A percentile compares a stretch with the other conserved stretches of the same genome.
These are phyloP conservation scores for Acholoe squamosa DNA, from an alignment of 2,888 invertebrate genomes.

Conservation along the genomic window DNA sequence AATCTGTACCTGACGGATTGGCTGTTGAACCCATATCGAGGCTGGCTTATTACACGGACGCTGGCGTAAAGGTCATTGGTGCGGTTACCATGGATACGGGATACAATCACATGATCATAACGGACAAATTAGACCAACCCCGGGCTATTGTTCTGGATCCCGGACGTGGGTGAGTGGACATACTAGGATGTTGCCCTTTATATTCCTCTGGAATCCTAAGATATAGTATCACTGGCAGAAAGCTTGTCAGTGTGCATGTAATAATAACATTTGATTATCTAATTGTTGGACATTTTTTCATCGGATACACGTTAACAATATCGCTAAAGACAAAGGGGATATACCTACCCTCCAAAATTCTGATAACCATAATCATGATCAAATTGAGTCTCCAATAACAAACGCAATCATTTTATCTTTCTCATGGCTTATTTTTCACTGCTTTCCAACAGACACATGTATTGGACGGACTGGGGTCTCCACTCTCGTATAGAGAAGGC, in stretches of 20 bases:
- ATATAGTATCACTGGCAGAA: too few species aligned
- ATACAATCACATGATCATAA: slow-evolving; percentile 72
- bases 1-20: slow-evolving; percentile 77
- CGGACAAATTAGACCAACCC: slow-evolving; percentile 74
- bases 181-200: too few species aligned
- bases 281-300: too few species aligned
- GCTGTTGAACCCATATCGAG: slow-evolving; percentile 77
- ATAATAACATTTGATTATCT: too few species aligned
- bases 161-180: slow-evolving; percentile 73
- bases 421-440: too few species aligned
- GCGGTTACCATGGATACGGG: slow-evolving; percentile 73
- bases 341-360: too few species aligned
- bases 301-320: too few species aligned
- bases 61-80: slow-evolving; percentile 75
- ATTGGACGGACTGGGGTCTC: slow-evolving; percentile 92
- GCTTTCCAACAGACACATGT: slow-evolving; percentile 80
- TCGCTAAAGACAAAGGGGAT: too few species aligned
- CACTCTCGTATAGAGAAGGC: slow-evolving; percentile 90
- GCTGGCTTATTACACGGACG: slow-evolving; percentile 78
- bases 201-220: too few species aligned
- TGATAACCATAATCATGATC: not conserved
- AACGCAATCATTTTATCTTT: not conserved
- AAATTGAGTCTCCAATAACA: not conserved
- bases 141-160: slow-evolving; percentile 77
- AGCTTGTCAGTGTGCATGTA: too few species aligned